A percentile compares a stretch with the other conserved stretches of the same genome.
These are phyloP conservation scores for Lytechinus pictus DNA, from an alignment of 35 echinoderm and acorn worm genomes.

Conservation along the genomic window DNA sequence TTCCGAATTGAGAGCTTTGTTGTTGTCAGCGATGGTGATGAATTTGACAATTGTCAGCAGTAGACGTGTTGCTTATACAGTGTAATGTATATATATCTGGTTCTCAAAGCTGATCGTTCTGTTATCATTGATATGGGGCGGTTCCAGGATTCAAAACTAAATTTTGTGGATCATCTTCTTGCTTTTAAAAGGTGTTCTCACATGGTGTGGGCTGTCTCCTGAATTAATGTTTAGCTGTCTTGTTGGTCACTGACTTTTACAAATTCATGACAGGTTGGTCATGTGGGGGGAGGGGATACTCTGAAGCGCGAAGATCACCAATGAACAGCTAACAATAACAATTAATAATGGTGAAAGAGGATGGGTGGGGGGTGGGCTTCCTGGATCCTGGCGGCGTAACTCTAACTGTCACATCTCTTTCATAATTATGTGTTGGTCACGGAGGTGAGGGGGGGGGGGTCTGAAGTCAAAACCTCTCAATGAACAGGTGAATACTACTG, in stretches of 20 bases:
- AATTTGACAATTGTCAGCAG: slow-evolving; percentile 18
- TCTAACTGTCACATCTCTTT: too few species aligned
- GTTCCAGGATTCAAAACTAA: neutral
- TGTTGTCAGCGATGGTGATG: neutral
- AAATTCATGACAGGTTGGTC: neutral
- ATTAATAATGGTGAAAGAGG: too few species aligned
- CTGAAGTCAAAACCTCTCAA: too few species aligned
- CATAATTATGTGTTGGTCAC: too few species aligned
- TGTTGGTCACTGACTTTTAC: neutral
- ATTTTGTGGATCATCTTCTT: neutral
- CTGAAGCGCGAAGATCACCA: too few species aligned
- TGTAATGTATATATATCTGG: neutral
- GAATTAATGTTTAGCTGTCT: neutral
- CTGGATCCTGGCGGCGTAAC: too few species aligned
- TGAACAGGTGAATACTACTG: too few species aligned
- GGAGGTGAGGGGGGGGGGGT: too few species aligned
- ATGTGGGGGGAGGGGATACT: too few species aligned
- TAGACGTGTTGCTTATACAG: neutral
- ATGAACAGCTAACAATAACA: too few species aligned
- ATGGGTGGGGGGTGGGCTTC: too few species aligned
- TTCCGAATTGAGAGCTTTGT: neutral
- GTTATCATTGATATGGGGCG: neutral
- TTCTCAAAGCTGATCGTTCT: neutral
- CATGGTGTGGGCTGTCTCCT: neutral
- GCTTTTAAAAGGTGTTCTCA: neutral